Percentiles rank a stretch among this genome's conserved stretches.
Evolutionary conservation across 2,113 vertebrate species (phyloP).

Genomic region (Morone chrysops): DNA sequence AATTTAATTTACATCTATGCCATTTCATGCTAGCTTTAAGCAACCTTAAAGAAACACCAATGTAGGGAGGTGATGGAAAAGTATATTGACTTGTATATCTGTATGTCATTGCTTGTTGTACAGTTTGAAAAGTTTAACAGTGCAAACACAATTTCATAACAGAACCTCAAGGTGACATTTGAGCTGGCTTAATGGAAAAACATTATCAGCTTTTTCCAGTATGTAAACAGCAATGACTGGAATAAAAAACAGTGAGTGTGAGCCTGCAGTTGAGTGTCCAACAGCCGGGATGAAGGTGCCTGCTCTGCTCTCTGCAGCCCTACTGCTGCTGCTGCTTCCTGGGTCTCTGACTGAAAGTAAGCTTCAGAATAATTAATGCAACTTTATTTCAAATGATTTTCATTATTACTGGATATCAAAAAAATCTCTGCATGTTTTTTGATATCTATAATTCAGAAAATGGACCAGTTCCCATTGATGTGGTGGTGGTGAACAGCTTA

Average conservation of each 20-base stretch:
- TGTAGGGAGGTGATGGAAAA: not conserved
- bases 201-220: constrained; percentile 5
- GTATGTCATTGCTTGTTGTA: not conserved
- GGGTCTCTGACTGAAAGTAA: constrained; percentile 38
- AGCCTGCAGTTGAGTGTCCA: not conserved
- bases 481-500: constrained; percentile 58
- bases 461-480: not conserved
- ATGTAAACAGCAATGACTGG: constrained; percentile 30
- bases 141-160: constrained; percentile 6
- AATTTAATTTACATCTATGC: not conserved
- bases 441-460: not conserved
- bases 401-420: not conserved
- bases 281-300: not conserved
- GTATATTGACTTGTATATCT: not conserved
- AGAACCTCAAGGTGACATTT: constrained; percentile 21
- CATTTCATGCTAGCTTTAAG: not conserved
- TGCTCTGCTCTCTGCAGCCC: constrained; percentile 35
- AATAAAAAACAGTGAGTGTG: constrained; percentile 38
- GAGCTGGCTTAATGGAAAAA: not conserved
- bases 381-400: not conserved
- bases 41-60: not conserved
- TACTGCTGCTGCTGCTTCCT: constrained; percentile 62
- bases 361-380: not conserved
- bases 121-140: not conserved
- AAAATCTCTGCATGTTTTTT: not conserved